Base-by-base conservation (phyloP, 2,797 vertebrate genomes). In the Mormyrus proboscirostris region DNA sequence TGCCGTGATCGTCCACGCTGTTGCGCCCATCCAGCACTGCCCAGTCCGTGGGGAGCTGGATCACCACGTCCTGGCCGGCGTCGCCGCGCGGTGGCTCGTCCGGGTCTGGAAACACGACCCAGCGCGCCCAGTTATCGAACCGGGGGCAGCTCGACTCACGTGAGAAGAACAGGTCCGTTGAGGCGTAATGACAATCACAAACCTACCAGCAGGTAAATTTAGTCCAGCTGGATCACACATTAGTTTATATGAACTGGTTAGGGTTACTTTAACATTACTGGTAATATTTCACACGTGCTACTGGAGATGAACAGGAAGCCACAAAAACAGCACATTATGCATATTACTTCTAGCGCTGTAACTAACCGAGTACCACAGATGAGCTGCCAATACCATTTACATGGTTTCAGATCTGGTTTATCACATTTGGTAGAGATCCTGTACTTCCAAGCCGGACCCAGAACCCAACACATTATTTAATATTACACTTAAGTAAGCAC, bases 41-140 rank as follows among this genome's bases (percentile, higher is more conserved):
- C 96, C 96, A 97, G 88, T 99, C 97, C 0, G 97, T 96, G 79
- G 99, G 99, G 16, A 98, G 95, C 93, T 97, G 97, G 92, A 99
- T 95, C 91, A 98, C 95, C 91, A 99, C 92, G 29, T 99, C 98
- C 91, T 96, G 96, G 1, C 99, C 98, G 0, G 98, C 98, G 33
- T 97, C 96, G 88, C 97, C 96, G 88, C 93, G 95, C 0, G 99
- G 99, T 84, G 97, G 97, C 89, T 97, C 95, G 0, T 99, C 98
- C 0, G 92, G 88, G 0, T 95, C 97, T 96, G 94, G 3, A 82
- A 86, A 14, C 73, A 82, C 53, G 82, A 83, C 6, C 53, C 88
- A 0, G 29, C 25, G 22, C 25, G 14, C 12, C 6, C 12, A 38
- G 69, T 76, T 76, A 76, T 12, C 12, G 33, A 41, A 82, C 22